Evolutionary conservation across 2,113 vertebrate species (phyloP), one percentile per base, ranked within the genome.

Genomic region (Vidua macroura): DNA sequence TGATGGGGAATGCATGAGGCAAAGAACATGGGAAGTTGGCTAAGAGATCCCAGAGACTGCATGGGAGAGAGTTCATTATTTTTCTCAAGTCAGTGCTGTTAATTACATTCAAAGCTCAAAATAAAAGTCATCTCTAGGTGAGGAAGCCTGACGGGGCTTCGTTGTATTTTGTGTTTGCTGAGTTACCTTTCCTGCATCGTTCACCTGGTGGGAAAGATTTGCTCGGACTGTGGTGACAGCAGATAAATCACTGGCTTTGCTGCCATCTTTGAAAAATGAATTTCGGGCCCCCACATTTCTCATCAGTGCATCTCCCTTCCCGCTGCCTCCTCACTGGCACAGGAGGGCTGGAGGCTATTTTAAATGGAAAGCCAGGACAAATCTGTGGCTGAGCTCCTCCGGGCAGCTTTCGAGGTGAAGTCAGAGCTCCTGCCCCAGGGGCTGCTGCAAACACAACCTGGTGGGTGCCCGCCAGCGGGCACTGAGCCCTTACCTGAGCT

Each of bases 241-340:
- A 96, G 93, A 98, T 98, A 97, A 98, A 98, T 98, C 97, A 98
- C 95, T 6, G 48, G 91, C 97, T 97, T 90, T 93, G 94, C 97
- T 97, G 97, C 94, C 95, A 91, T 78, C 96, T 93, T 95, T 98
- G 97, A 98, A 97, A 98, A 98, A 98, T 98, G 97, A 95, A 97
- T 97, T 95, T 85, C 3, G 7, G 92, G 95, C 66, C 95, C 82
- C 53, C 2, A 35, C 91, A 96, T 97, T 97, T 96, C 97, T 97
- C 97, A 97, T 95, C 97, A 93, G 91, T 22, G 93, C 96, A 81
- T 96, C 96, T 97, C 96, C 95, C 96, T 64, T 83, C 78, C 23
- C 3, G 53, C 83, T 94, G 91, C 90, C 90, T 96, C 77, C 85
- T 88, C 1, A 0, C 69, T 15, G n/a, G 95, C 94, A 48, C 89